phyloP scores from a whole-genome alignment of 2,113 vertebrate genomes.

The Trematomus loennbergii region DNA sequence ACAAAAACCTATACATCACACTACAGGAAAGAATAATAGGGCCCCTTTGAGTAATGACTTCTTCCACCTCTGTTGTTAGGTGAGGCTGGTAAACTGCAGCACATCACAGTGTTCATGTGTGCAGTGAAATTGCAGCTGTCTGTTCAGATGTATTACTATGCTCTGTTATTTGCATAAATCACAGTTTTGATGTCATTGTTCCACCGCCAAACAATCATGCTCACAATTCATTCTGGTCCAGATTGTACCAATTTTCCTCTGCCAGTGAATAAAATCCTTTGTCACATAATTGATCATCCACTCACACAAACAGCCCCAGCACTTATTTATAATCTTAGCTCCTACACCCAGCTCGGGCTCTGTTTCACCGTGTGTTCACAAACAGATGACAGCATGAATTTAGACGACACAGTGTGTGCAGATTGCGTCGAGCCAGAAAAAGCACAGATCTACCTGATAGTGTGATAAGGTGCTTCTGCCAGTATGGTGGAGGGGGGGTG shows the following conservation, averaged over 20 bases:
- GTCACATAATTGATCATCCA: conserved; percentile 29
- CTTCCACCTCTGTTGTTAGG: background rate
- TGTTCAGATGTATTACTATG: background rate
- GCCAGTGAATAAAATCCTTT: conserved; percentile 11
- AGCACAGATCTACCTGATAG: conserved; percentile 28
- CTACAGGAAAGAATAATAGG: no score
- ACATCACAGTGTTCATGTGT: background rate
- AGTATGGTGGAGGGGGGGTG: conserved; percentile 11
- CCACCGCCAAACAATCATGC: background rate
- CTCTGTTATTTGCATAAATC: conserved; percentile 23
- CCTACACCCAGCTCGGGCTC: conserved; percentile 35
- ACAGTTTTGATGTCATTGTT: background rate
- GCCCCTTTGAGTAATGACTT: no score
- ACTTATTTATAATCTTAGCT: conserved; percentile 34
- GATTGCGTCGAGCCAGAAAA: conserved; percentile 4
- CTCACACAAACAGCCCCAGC: conserved; percentile 35
- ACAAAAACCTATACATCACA: no score
- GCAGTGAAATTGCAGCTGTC: conserved; percentile 3
- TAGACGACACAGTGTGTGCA: conserved; percentile 1
- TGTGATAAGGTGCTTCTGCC: conserved; percentile 8
- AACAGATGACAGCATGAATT: conserved; percentile 17
- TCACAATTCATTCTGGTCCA: background rate
- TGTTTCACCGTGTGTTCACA: conserved; percentile 1
- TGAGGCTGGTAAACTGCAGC: background rate
- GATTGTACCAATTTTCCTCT: background rate